Base-by-base conservation (phyloP, 2,888 invertebrate species). In the Parnassius mnemosyne region DNA sequence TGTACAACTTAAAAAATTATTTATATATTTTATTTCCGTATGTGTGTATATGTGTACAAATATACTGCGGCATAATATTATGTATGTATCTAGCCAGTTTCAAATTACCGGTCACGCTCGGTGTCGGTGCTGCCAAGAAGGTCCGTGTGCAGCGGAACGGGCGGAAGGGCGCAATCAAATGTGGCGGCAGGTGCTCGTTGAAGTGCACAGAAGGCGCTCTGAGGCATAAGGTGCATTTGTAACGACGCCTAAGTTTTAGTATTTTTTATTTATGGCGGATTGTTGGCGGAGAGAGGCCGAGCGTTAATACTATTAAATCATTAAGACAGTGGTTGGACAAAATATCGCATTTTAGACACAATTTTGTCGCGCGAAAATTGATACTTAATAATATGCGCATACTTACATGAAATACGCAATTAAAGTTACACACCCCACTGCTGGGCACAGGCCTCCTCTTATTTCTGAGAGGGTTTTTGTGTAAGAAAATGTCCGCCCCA, bases 161-260 rank as follows among this genome's bases (percentile, higher is more conserved):
- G 74, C 80, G 80, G 82, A 81, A 81, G 76, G 71, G 71, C 70
- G 64, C 73, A 73, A 79, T 79, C 75, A 77, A 68, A 71, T 69
- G 63, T 61, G 69, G 73, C 81, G 69, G 73, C 81, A 81, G 81
- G 65, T 66, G 66, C 63, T 50, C 61, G 56, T 44, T 59, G 49
- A 42, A 54, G 41, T 56, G 55, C 47, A 58, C 52, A 20, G 41
- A n/a, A 13, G 9, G 34, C 57, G 41, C 53, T 16, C 10, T 49
- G 50, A 43, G 9, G 53, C 10, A 20, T 16, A 49, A 49, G 49
- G 49, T 49, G 49, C 49, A 13, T 49, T 49, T 49, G 13, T 13
- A 49, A 13, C 13, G 49, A 49, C 13, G 12, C 9, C 10, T 13
- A 49, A 43, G 9, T 49, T 49, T 34, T 34, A 34, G 34, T 0